Base-by-base conservation (phyloP, 1,140 invertebrate species). In the Drosophila miranda region DNA sequence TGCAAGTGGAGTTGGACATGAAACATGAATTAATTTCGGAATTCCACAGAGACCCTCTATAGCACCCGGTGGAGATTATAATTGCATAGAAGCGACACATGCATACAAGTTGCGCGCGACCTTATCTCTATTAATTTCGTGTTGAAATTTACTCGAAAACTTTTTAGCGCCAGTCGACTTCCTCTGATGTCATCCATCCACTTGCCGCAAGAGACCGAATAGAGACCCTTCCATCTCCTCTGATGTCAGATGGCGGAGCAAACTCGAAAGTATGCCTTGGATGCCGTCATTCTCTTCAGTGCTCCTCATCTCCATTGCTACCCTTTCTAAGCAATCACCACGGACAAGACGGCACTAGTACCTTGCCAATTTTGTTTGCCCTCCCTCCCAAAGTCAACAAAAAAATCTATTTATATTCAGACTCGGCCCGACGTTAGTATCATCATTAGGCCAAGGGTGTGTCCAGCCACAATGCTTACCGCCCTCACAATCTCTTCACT, bases 361-460 rank as follows among this genome's bases (percentile, higher is more conserved):
- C 30, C 3, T 42, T 41, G 34, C 23, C 16, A 13, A 42, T 49
- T 49, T 49, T 64, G 34, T 23, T 49, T 50, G 38, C 23, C 4
- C 2, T 11, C 57, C 45, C 57, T 30, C 23, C 34, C 34, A 63
- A 63, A 63, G 42, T 50, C 45, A 30, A 63, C 59, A 11, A 38
- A 4, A 13, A 38, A 23, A 43, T 64, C 58, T 64, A 63, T 64
- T 64, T 64, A 63, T 50, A 43, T 43, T 50, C 45, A n/a, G 30
- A 23, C 23, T 50, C 9, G 23, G 9, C 7, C 3, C 4, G 8
- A 7, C 16, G 5, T 8, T 43, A 63, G 16, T n/a, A 50, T 63
- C 44, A 42, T 64, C 45, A 51, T 23, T 23, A 9, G 34, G 23
- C 45, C 7, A 9, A 42, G 58, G 59, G 62, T 34, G 62, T 63